phyloP scores from a whole-genome alignment of 2,113 vertebrate species.

The Gavia stellata region DNA sequence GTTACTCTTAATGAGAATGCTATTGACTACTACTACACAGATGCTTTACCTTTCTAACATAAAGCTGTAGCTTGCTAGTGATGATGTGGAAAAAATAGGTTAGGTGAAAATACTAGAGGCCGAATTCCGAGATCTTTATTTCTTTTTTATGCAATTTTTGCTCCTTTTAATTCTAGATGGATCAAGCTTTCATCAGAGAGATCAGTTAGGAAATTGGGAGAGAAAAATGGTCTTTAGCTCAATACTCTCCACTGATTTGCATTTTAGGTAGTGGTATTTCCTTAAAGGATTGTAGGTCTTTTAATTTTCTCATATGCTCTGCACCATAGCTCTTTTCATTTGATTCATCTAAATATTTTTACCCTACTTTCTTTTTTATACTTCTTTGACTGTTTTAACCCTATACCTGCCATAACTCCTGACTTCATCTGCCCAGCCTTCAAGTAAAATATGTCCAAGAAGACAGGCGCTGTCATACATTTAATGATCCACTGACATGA shows the following conservation, averaged over 20 bases:
- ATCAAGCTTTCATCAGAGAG: background rate
- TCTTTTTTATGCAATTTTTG: background rate
- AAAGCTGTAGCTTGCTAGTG: background rate
- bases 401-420: background rate
- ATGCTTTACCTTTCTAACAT: slow-evolving; percentile 5
- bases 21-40: background rate
- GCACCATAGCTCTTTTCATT: background rate
- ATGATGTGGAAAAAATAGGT: background rate
- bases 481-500: background rate
- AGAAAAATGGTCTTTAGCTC: background rate
- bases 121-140: background rate
- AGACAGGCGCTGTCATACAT: background rate
- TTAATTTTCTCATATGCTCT: background rate
- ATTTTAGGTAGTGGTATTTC: background rate
- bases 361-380: background rate
- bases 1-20: slow-evolving; percentile 40
- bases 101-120: background rate
- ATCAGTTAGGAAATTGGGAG: background rate
- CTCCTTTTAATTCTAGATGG: background rate
- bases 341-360: background rate
- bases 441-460: background rate
- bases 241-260: background rate
- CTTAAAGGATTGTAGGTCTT: background rate
- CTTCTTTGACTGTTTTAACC: background rate
- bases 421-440: background rate